Evolutionary conservation across 2,113 vertebrate genomes (phyloP).

Genomic region (Xyrauchen texanus): DNA sequence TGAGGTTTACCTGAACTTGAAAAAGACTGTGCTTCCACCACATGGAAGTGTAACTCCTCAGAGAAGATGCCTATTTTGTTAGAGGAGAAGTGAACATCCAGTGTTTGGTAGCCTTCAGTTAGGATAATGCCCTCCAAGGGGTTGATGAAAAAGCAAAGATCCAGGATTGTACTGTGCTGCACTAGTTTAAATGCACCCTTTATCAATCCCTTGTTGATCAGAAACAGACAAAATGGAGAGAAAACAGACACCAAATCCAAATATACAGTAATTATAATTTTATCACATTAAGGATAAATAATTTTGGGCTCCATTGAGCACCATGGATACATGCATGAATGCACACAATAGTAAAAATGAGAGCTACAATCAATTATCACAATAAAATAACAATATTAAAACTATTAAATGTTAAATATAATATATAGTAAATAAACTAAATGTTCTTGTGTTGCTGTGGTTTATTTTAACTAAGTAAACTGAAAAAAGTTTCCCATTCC

Average conservation of each 20-base stretch:
- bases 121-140: conserved; percentile 79
- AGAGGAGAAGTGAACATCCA: conserved; percentile 79
- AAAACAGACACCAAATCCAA: not conserved
- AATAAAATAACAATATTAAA: too few relatives aligned
- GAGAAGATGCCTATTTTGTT: conserved; percentile 74
- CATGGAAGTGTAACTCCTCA: conserved; percentile 77
- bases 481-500: too few relatives aligned
- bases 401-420: too few relatives aligned
- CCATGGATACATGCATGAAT: too few relatives aligned
- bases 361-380: too few relatives aligned
- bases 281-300: too few relatives aligned
- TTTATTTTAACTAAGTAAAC: too few relatives aligned
- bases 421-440: too few relatives aligned
- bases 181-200: conserved; percentile 76
- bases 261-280: too few relatives aligned
- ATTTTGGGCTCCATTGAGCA: too few relatives aligned
- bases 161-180: conserved; percentile 69
- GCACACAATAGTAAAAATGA: too few relatives aligned
- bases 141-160: conserved; percentile 77
- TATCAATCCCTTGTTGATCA: conserved; percentile 82
- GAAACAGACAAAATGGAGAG: conserved; percentile 65
- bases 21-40: conserved; percentile 69
- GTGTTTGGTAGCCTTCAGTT: conserved; percentile 65
- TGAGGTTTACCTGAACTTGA: conserved; percentile 78
- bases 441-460: too few relatives aligned